These are phyloP conservation scores for Onychomys torridus DNA, from an alignment of 2,797 vertebrate genomes.

Conservation along the genomic window DNA sequence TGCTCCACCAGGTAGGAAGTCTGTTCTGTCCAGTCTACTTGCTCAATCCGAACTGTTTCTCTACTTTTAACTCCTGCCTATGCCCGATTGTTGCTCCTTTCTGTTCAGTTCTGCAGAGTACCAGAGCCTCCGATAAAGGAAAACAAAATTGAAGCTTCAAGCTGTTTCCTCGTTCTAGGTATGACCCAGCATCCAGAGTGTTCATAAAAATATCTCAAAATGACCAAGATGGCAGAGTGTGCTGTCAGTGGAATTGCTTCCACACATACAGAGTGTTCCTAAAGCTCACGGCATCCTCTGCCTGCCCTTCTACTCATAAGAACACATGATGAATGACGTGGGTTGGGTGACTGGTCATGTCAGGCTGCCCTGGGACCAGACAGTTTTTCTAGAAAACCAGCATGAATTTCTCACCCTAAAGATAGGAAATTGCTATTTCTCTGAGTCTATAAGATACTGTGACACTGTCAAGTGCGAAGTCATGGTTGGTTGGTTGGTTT, in stretches of 20 bases:
- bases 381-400: not conserved
- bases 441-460: conserved; percentile 15
- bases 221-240: not conserved
- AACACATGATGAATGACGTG: not conserved
- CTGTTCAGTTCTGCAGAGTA: conserved; percentile 69
- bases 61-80: not conserved
- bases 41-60: not conserved
- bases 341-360: not conserved
- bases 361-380: not conserved
- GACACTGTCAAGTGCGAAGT: not conserved
- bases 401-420: not conserved
- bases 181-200: conserved; percentile 1
- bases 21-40: not conserved
- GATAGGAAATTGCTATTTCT: not conserved
- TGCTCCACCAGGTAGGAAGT: conserved; percentile 75
- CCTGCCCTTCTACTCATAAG: not conserved
- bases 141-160: conserved; percentile 77
- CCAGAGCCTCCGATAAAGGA: conserved; percentile 65
- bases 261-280: not conserved
- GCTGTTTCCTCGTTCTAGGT: conserved; percentile 82
- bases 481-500: not conserved
- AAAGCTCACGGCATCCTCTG: not conserved
- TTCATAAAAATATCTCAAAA: not conserved
- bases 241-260: not conserved
- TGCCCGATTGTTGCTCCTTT: not conserved